These are phyloP conservation scores for Mystacornis crossleyi DNA, from an alignment of 2,113 vertebrate species.

Conservation along the genomic window DNA sequence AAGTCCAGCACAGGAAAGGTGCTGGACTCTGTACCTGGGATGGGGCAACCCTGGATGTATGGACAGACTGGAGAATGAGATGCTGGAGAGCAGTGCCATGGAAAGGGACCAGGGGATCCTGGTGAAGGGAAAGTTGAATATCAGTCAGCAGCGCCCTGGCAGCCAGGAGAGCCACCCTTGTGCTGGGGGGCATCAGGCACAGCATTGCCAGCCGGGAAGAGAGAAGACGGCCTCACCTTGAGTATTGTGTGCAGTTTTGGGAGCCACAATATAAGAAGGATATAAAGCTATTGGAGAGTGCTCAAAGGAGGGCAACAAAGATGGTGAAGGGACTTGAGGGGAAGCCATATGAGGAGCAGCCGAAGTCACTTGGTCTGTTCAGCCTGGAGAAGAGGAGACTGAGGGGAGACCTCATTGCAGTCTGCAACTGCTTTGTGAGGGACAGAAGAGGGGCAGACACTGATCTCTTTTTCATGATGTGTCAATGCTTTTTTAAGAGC, in stretches of 20 bases:
- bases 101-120: neutral
- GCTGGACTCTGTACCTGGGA: neutral
- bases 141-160: neutral
- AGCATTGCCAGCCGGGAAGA: fast-evolving
- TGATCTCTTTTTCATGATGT: neutral
- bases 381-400: neutral
- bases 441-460: neutral
- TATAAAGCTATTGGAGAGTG: neutral
- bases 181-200: neutral
- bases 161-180: neutral
- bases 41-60: neutral
- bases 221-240: neutral
- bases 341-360: neutral
- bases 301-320: neutral
- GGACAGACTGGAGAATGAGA: neutral
- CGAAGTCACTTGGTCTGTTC: neutral
- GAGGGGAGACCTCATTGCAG: neutral
- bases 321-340: neutral
- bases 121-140: neutral
- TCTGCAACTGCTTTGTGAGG: neutral
- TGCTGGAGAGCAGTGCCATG: neutral
- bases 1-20: neutral
- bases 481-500: neutral
- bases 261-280: neutral
- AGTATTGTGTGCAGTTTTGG: neutral